Evolutionary conservation across 2,797 vertebrate species (phyloP), one percentile per base, ranked within the genome.

Genomic region (Enteromius radiatus): DNA sequence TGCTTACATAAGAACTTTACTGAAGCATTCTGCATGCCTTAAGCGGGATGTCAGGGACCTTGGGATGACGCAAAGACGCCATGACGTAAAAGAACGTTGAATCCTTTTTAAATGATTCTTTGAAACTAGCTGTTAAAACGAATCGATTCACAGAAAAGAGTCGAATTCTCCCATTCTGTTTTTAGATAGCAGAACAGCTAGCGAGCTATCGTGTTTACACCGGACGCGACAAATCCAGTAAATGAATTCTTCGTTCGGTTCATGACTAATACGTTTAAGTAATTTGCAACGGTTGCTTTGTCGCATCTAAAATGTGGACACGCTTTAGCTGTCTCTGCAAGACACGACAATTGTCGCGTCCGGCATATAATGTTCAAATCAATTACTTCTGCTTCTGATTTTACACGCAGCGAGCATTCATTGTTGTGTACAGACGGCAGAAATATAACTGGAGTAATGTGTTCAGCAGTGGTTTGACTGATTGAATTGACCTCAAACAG

Each of bases 121-220:
- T 76, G 1, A 76, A 61, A 36, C 11, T 26, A 64, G 47, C 76
- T 14, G 45, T 68, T 67, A 21, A 11, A 78, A 54, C 21, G 63
- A 78, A 54, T 54, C 76, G 45, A 78, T 36, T 78, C 31, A 1
- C 26, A 15, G 28, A n/a, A 65, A 23, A 17, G 43, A 33, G 1
- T n/a, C 14, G 1, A 31, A 36, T 21, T 11, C 31, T 4, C 23
- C 0, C 6, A n/a, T 21, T 63, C 26, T 45, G 10, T n/a, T 47
- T 28, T 11, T 26, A 8, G 4, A 73, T 26, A 74, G 59, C 59
- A 26, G 33, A 10, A 49, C 33, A 12, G 47, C 26, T 59, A 59
- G 26, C 6, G 6, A 45, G 45, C 79, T n/a, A 19, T 3, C 21
- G 21, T 54, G 19, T 9, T 8, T 21, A 54, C 52, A 54, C 52